Evolutionary conservation across 1,140 invertebrate genomes (phyloP).

Genomic region (Propsilocerus akamusi): DNA sequence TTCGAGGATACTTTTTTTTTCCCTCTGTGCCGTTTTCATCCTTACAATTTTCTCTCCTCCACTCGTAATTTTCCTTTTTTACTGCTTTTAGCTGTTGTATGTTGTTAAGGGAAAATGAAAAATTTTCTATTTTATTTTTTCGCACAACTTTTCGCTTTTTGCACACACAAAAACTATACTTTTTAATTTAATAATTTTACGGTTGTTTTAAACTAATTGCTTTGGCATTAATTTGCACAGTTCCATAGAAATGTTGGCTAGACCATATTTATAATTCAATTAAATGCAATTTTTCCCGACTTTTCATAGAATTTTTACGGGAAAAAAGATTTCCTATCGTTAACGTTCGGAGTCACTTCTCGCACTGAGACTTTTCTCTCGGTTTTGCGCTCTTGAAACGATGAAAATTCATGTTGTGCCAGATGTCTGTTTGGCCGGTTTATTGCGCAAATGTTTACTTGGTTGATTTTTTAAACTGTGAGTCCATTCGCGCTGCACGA

Average conservation of each 20-base stretch:
- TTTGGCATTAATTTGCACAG: not conserved
- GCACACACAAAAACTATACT: not conserved
- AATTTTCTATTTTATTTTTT: not conserved
- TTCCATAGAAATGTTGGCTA: not conserved
- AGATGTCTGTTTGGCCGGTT: no score
- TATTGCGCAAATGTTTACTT: no score
- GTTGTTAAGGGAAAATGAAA: not conserved
- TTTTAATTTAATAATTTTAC: not conserved
- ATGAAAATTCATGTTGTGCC: no score
- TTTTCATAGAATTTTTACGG: not conserved
- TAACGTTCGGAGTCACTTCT: not conserved
- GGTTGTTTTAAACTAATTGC: not conserved
- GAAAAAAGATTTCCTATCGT: not conserved
- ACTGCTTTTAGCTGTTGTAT: not conserved
- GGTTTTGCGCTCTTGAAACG: no score
- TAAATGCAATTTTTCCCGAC: not conserved
- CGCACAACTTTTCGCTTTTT: not conserved
- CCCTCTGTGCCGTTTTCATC: not conserved
- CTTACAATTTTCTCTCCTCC: not conserved
- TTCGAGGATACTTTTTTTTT: not conserved
- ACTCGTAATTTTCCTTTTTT: not conserved
- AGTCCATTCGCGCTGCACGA: no score
- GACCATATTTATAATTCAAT: not conserved
- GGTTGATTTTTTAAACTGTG: no score
- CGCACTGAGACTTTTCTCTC: not conserved